Conservation (phyloP, 2,888 invertebrate species). For the Cephus spinipes region DNA sequence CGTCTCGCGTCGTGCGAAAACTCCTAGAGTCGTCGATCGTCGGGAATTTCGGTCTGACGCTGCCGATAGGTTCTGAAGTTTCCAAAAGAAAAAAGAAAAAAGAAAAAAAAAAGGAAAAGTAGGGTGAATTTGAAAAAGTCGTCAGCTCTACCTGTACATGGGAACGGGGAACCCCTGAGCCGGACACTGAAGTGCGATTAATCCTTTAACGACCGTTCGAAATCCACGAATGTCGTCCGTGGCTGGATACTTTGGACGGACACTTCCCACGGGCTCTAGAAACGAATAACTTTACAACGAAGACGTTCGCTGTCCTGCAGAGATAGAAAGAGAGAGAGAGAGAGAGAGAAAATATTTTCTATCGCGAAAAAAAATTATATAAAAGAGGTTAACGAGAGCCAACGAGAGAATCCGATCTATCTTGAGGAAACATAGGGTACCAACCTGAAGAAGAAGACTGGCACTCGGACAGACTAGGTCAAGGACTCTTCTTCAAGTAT, state of each 20-base stretch:
- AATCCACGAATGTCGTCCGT: conserved; percentile 74
- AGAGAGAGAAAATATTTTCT: neutral
- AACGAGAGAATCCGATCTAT: neutral
- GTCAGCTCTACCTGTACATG: conserved; percentile 72
- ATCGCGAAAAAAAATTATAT: neutral
- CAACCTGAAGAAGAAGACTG: neutral
- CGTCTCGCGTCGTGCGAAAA: conserved; percentile 46
- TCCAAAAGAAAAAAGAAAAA: neutral
- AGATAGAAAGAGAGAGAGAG: neutral
- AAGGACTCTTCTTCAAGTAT: no score
- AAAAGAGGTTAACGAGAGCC: neutral
- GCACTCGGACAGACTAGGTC: neutral
- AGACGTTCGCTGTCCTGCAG: neutral
- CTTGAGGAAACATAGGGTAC: neutral
- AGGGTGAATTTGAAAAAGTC: neutral
- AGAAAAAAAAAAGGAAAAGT: neutral
- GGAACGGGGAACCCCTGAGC: conserved; percentile 79
- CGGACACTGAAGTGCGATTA: conserved; percentile 72
- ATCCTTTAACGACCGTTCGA: conserved; percentile 67
- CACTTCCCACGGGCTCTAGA: conserved; percentile 78
- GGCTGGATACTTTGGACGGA: conserved; percentile 76
- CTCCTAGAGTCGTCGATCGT: conserved; percentile 61
- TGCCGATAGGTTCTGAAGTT: conserved; percentile 71
- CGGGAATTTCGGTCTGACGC: conserved; percentile 72
- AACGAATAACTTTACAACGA: conserved; percentile 36